Evolutionary conservation across 2,113 vertebrate species (phyloP), one percentile per base, ranked within the genome.

Genomic region (Pseudois nayaur): DNA sequence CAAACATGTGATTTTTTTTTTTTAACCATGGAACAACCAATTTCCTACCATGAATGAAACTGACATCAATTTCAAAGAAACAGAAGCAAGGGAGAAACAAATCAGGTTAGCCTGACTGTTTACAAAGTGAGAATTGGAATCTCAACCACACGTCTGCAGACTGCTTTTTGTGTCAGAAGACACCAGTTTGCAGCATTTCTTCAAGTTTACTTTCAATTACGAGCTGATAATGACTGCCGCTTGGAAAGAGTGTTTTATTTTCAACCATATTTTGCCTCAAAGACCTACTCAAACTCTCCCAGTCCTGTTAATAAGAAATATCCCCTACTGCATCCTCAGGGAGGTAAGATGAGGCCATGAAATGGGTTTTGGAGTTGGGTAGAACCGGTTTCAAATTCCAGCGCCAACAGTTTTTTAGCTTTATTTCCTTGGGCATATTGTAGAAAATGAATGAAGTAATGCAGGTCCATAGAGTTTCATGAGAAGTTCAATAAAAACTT

Each of bases 21-120:
- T 62, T 71, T 71, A n/a, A 48, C 8, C 64, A 27, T 25, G 48
- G 36, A 94, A 92, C 45, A 97, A 60, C 48, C 25, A 48, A 29
- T 93, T 97, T 97, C 91, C 43, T 62, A 60, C 82, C 64, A 89
- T 27, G n/a, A 95, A 97, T 83, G 55, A 92, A 93, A 27, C 36
- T 92, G 67, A 95, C 78, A 95, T 86, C 91, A 94, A 71, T 94
- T 95, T 95, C 86, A 87, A 88, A 97, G 81, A 94, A 97, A 83
- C 54, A 90, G 91, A 89, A 86, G 21, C 82, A 91, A 83, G 21
- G 19, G 54, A 64, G 50, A 83, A 97, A 89, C 43, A 95, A 82
- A 71, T 85, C 76, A 64, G 23, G 27, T 78, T 50, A 43, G 55
- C 82, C 25, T 40, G 21, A 15, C 3, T 43, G 94, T 89, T 97